Evolutionary conservation across 2,797 vertebrate genomes (phyloP), one percentile per base, ranked within the genome.

Genomic region (Gymnothorax reevesii): DNA sequence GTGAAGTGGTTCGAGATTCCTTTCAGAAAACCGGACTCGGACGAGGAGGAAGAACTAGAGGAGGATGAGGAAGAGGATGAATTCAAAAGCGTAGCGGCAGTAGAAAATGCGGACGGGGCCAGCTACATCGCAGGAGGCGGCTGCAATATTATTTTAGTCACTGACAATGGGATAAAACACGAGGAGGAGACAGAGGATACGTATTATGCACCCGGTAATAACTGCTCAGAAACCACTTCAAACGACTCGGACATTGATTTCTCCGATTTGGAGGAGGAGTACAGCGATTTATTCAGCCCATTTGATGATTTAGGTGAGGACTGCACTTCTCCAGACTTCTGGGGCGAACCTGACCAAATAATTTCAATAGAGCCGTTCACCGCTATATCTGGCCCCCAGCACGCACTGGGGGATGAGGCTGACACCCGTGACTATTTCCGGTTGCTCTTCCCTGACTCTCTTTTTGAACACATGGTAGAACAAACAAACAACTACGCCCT

Each of bases 401-500:
- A 96, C 92, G 92, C 95, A 91, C 96, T 96, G 91, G 95, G 96
- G 93, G 95, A 95, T 90, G 95, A 96, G 91, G 96, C 96, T 92
- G 95, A 96, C 93, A 94, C 95, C 93, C 96, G 96, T 92, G 96
- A 97, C 95, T 97, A 97, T 96, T 97, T 97, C 96, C 95, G 94
- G 94, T 94, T 96, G 93, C 96, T 97, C 92, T 97, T 97, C 94
- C 96, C 96, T 93, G 96, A 97, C 94, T 96, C 95, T 92, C 95
- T 97, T 93, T 97, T 97, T 94, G 95, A 97, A 95, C 96, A 96
- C 95, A 97, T 97, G 95, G 96, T 96, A 91, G 95, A 96, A 95
- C 96, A 97, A 96, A 97, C 96, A 95, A 97, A 97, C 94, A 96
- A 95, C 92, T 96, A 97, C 95, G 96, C 96, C 95, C 94, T 96